A percentile compares a stretch with the other conserved stretches of the same genome.
Conservation (phyloP, 2,888 invertebrate species). For the Cryptocephalus primarius region DNA sequence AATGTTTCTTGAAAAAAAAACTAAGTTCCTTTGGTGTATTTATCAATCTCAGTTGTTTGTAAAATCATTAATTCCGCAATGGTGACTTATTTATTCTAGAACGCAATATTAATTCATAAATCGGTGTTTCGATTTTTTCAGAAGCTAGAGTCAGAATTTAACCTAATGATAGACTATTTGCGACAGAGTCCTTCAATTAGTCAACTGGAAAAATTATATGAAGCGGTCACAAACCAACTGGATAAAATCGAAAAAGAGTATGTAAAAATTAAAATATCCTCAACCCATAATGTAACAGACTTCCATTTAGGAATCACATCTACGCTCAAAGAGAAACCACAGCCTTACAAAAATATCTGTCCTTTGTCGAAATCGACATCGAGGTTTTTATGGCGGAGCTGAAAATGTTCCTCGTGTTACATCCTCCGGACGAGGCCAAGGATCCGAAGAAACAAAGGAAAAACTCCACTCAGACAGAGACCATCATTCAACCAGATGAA, state of each 20-base stretch:
- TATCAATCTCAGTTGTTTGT: too few species aligned
- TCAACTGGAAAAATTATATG: constrained; percentile 14
- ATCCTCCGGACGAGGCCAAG: constrained; percentile 16
- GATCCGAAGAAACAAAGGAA: constrained; percentile 20
- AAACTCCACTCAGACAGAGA: constrained; percentile 17
- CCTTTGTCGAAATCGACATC: constrained; percentile 12
- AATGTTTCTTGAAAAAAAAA: too few species aligned
- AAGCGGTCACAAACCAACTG: constrained; percentile 13
- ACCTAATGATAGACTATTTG: constrained; percentile 21
- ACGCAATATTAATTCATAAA: neutral
- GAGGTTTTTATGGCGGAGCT: constrained; percentile 23
- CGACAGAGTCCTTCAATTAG: constrained; percentile 19
- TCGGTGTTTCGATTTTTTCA: constrained; percentile 6
- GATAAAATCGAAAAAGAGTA: constrained; percentile 17
- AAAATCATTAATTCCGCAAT: too few species aligned
- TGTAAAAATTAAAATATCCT: neutral
- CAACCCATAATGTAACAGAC: too few species aligned
- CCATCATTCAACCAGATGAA: constrained; percentile 13
- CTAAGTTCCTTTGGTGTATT: too few species aligned
- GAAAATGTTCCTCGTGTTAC: constrained; percentile 17
- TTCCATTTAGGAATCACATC: too few species aligned
- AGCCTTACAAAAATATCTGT: constrained; percentile 18
- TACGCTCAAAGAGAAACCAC: constrained; percentile 12
- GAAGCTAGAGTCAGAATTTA: constrained; percentile 18
- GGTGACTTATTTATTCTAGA: too few species aligned